These are phyloP conservation scores for Sesia bembeciformis DNA, from an alignment of 2,888 invertebrate species.

Conservation along the genomic window DNA sequence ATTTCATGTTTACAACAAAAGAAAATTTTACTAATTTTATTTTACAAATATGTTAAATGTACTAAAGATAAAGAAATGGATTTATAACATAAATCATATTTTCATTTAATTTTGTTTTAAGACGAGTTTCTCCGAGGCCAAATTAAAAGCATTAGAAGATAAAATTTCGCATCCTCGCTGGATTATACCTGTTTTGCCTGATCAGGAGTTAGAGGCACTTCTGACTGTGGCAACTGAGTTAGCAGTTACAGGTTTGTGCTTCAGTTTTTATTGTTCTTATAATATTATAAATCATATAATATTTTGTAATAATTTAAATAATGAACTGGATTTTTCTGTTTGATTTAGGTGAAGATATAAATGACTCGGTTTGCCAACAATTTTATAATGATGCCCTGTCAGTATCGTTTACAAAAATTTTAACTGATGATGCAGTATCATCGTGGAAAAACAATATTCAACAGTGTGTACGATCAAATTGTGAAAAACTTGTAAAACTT, in stretches of 20 bases:
- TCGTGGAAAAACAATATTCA: conserved; percentile 99
- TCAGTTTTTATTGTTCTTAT: background rate
- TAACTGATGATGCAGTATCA: conserved; percentile 97
- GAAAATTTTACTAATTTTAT: background rate
- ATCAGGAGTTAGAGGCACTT: conserved; percentile 94
- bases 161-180: conserved; percentile 97
- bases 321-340: background rate
- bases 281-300: too few species aligned
- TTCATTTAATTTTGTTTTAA: conserved; percentile 15
- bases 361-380: conserved; percentile 92
- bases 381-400: conserved; percentile 96
- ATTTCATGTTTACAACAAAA: background rate
- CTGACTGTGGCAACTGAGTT: conserved; percentile 91
- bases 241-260: conserved; percentile 81
- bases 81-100: too few species aligned
- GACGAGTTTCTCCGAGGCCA: conserved; percentile 86
- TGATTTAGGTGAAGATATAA: conserved; percentile 84
- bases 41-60: background rate
- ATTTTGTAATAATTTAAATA: background rate
- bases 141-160: conserved; percentile 92
- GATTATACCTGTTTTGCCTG: conserved; percentile 97
- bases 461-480: conserved; percentile 94
- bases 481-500: conserved; percentile 92
- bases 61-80: too few species aligned
- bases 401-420: conserved; percentile 95